Conservation (phyloP, 2,797 vertebrate genomes). For the Philypnodon macrostomus region DNA sequence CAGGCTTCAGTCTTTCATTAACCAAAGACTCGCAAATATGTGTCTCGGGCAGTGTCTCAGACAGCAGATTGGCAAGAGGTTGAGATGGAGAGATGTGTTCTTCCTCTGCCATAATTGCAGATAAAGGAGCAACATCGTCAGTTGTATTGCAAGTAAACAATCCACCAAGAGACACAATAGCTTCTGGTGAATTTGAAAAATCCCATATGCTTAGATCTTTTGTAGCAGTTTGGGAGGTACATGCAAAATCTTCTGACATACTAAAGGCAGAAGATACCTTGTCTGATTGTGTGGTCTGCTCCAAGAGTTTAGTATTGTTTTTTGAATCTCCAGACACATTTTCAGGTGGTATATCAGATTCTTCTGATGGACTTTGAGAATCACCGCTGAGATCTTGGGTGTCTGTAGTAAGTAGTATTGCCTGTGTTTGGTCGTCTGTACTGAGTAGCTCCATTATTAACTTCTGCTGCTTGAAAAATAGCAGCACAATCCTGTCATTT, state of each 20-base stretch:
- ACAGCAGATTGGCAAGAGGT: background rate
- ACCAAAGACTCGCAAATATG: constrained; percentile 16
- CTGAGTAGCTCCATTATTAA: constrained; percentile 46
- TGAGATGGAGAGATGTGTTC: constrained; percentile 10
- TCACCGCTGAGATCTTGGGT: constrained; percentile 14
- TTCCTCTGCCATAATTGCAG: constrained; percentile 15
- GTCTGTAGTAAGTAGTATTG: constrained; percentile 5
- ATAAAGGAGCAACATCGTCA: constrained; percentile 14
- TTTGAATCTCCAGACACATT: constrained; percentile 15
- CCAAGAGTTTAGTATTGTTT: constrained; percentile 12
- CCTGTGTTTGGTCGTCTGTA: constrained; percentile 21
- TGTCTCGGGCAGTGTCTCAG: constrained; percentile 13
- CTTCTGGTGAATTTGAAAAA: constrained; percentile 26
- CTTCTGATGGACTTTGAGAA: constrained; percentile 17
- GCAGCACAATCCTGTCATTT: constrained; percentile 16
- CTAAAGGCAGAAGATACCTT: constrained; percentile 8
- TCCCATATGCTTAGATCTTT: constrained; percentile 13
- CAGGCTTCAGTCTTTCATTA: constrained; percentile 5
- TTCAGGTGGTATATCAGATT: constrained; percentile 17
- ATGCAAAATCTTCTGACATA: constrained; percentile 16
- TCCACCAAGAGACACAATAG: constrained; percentile 16
- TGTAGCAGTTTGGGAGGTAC: constrained; percentile 17
- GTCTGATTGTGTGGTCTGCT: constrained; percentile 11
- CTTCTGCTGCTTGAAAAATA: constrained; percentile 3
- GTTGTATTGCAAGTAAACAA: constrained; percentile 18